These are phyloP conservation scores for Phaethon lepturus DNA, from an alignment of 2,113 vertebrate species.

Conservation along the genomic window DNA sequence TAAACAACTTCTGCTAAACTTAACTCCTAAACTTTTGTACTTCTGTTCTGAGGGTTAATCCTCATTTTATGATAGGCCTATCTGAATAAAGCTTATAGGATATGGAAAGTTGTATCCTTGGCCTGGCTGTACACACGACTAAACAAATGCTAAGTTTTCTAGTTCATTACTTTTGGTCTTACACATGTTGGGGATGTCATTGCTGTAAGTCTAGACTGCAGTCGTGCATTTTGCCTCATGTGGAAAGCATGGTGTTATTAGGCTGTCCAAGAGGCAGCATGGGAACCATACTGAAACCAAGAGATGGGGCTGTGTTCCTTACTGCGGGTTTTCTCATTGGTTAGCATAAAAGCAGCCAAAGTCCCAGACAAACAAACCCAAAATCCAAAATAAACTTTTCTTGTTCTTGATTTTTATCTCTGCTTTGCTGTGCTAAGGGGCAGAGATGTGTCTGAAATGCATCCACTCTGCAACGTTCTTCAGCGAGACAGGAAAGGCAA, in stretches of 20 bases:
- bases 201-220: neutral
- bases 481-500: neutral
- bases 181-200: accelerated
- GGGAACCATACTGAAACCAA: neutral
- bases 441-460: neutral
- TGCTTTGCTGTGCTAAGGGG: neutral
- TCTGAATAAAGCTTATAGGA: neutral
- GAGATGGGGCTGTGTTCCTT: neutral
- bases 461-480: neutral
- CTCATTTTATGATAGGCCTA: neutral
- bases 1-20: neutral
- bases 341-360: neutral
- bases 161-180: neutral
- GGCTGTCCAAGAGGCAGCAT: neutral
- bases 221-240: neutral
- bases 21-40: neutral
- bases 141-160: neutral
- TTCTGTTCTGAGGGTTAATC: neutral
- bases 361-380: neutral
- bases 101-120: neutral
- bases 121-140: neutral
- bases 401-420: neutral
- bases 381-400: neutral
- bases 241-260: neutral
- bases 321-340: neutral